Percentiles rank a stretch among this genome's conserved stretches.
Conservation (phyloP, 2,888 invertebrate species). For the Morpho achilles region DNA sequence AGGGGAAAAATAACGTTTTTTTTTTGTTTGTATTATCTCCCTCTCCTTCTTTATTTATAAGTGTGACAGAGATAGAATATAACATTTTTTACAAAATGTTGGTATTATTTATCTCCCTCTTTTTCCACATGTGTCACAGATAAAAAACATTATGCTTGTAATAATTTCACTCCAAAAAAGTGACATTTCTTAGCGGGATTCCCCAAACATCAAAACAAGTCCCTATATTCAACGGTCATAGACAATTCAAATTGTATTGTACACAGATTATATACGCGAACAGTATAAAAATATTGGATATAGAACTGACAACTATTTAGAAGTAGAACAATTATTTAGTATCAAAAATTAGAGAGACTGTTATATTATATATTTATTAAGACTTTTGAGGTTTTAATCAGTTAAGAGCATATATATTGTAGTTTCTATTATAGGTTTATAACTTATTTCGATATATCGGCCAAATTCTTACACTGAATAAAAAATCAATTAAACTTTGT, state of each 20-base stretch:
- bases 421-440: not conserved
- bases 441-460: not conserved
- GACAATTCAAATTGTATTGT: slow-evolving; percentile 3
- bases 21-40: too few relatives aligned
- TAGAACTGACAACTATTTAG: not conserved
- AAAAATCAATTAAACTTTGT: too few relatives aligned
- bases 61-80: too few relatives aligned
- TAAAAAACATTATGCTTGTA: too few relatives aligned
- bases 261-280: slow-evolving; percentile 11
- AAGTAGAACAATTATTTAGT: slow-evolving; percentile 2
- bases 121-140: too few relatives aligned
- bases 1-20: too few relatives aligned
- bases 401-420: slow-evolving; percentile 2
- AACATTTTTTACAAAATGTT: too few relatives aligned
- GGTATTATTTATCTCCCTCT: too few relatives aligned
- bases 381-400: slow-evolving; percentile 5
- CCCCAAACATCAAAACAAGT: not conserved
- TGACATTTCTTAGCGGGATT: too few relatives aligned
- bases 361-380: not conserved
- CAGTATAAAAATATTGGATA: slow-evolving; percentile 25
- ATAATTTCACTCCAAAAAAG: too few relatives aligned
- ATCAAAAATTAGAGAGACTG: slow-evolving; percentile 21
- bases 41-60: too few relatives aligned
- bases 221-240: too few relatives aligned
- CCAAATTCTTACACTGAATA: slow-evolving; percentile 2